A percentile compares a stretch with the other conserved stretches of the same genome.
These are phyloP conservation scores for Neocrepidodera transversa DNA, from an alignment of 2,888 invertebrate genomes.

Conservation along the genomic window DNA sequence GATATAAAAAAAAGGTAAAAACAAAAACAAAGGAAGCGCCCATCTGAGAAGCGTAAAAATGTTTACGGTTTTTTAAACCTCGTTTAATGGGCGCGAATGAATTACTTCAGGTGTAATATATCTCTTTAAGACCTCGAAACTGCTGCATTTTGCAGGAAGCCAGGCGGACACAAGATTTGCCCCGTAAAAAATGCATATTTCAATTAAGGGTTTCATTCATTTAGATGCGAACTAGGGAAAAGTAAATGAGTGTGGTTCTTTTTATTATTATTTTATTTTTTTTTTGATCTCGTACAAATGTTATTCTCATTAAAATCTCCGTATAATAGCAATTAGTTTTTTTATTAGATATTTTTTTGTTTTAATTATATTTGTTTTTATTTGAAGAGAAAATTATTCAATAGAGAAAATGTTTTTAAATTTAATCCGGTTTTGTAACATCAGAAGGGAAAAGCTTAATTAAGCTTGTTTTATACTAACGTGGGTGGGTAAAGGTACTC, in stretches of 20 bases:
- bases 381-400: too few relatives aligned
- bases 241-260: slow-evolving; percentile 10
- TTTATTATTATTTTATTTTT: too few relatives aligned
- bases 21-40: slow-evolving; percentile 44
- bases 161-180: slow-evolving; percentile 47
- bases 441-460: too few relatives aligned
- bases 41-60: slow-evolving; percentile 53
- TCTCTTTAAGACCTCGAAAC: slow-evolving; percentile 49
- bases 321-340: too few relatives aligned
- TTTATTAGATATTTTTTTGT: too few relatives aligned
- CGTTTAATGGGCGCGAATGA: slow-evolving; percentile 56
- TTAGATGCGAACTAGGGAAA: slow-evolving; percentile 24
- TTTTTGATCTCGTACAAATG: slow-evolving; percentile 26
- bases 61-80: slow-evolving; percentile 57
- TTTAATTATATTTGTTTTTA: too few relatives aligned
- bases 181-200: slow-evolving; percentile 38
- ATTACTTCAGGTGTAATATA: slow-evolving; percentile 56
- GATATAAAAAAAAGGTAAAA: slow-evolving; percentile 33
- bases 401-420: too few relatives aligned
- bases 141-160: slow-evolving; percentile 51
- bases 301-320: slow-evolving; percentile 36
- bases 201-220: slow-evolving; percentile 33
- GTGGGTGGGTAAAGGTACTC: too few relatives aligned
- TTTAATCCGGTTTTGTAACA: too few relatives aligned
- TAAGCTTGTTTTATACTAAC: too few relatives aligned